Percentiles rank a stretch among this genome's conserved stretches.
Evolutionary conservation across 2,797 vertebrate species (phyloP).

Genomic region (Danio albolineatus): DNA sequence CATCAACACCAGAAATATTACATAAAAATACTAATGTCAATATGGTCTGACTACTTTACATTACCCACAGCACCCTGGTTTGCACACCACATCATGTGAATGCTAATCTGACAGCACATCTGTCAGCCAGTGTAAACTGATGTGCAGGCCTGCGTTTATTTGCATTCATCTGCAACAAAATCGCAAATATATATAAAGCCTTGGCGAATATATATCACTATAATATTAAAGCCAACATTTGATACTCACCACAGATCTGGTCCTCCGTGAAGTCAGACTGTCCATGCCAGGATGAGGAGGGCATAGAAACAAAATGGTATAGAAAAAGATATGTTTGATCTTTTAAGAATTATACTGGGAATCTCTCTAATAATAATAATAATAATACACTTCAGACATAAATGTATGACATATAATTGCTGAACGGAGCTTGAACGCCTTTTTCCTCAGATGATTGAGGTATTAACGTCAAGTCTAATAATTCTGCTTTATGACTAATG

Average conservation of each 20-base stretch:
- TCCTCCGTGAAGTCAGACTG: slow-evolving; percentile 85
- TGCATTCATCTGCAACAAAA: not conserved
- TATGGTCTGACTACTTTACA: not conserved
- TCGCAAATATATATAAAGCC: not conserved
- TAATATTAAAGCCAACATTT: not conserved
- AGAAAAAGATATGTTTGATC: slow-evolving; percentile 25
- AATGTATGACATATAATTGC: too few species aligned
- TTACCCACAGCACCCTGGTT: not conserved
- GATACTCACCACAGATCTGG: slow-evolving; percentile 80
- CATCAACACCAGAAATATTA: not conserved
- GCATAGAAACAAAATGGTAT: slow-evolving; percentile 1
- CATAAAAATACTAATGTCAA: not conserved
- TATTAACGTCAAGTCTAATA: not conserved
- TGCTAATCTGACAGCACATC: not conserved
- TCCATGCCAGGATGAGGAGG: slow-evolving; percentile 25
- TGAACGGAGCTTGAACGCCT: not conserved
- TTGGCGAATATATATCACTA: not conserved
- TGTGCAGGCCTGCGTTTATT: slow-evolving; percentile 19
- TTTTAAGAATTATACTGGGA: not conserved
- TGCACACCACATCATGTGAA: not conserved
- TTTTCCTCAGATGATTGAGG: not conserved
- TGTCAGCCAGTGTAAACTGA: slow-evolving; percentile 1
- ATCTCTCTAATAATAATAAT: not conserved
- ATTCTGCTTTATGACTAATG: not conserved
- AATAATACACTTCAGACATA: not conserved